Base-by-base conservation (phyloP, 2,113 vertebrate species). In the Orthonyx spaldingii region DNA sequence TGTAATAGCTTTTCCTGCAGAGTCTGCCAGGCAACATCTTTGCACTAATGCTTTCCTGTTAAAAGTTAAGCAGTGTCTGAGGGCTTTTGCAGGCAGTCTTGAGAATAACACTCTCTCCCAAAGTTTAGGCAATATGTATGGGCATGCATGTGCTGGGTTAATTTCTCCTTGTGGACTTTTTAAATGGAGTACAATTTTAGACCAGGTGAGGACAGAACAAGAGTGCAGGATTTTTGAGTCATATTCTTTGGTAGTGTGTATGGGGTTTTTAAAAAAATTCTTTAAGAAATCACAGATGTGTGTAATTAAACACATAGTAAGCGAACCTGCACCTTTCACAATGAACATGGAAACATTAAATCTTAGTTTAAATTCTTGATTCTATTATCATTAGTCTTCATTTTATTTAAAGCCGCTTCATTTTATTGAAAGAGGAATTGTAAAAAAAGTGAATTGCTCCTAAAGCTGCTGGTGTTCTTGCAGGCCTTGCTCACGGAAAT, bases 401-500 rank as follows among this genome's bases (percentile, higher is more conserved):
- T 84, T 88, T 90, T 90, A 39, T 75, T 87, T 55, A 66, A 84
- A 89, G 23, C 64, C 21, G 18, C 52, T 68, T 93, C 3, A 3
- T 81, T 92, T 92, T 93, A 35, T 75, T 84, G 60, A 59, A 86
- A 92, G 53, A 77, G 35, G 49, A 90, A 64, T 69, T 70, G 5
- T 15, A 37, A 61, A 68, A 90, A 55, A 44, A 66, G 47, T n/a
- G 85, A 55, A 37, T 75, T 5, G 4, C 61, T 92, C 56, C 65
- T 81, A 50, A 87, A 87, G 37, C 55, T 7, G 2, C 42, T 89
- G 44, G 39, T 89, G 33, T 83, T 94, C 81, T 84, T 92, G 84
- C 85, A 94, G 71, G 24, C 50, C 28, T 39, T 56, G 75, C 44
- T 66, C 55, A 80, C 24, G 94, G 94, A 96, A 97, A 96, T 92